A percentile compares a stretch with the other conserved stretches of the same genome.
Evolutionary conservation across 2,113 vertebrate species (phyloP).

Genomic region (Chitala chitala): DNA sequence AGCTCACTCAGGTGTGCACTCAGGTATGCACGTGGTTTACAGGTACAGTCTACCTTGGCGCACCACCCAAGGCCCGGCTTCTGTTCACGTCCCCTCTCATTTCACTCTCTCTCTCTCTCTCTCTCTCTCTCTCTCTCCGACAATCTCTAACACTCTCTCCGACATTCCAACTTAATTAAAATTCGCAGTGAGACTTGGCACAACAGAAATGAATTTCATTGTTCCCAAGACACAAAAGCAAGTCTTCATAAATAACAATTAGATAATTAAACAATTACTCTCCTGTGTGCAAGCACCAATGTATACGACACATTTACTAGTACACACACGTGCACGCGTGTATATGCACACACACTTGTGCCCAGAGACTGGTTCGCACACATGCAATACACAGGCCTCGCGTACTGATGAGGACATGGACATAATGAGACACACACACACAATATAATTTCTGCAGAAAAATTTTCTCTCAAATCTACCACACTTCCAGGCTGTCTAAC

Average conservation of each 20-base stretch:
- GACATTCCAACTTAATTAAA: background rate
- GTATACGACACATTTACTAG: background rate
- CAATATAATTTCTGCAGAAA: no score
- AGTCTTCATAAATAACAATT: background rate
- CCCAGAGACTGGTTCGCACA: no score
- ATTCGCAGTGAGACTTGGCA: background rate
- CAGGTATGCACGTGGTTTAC: conserved; percentile 8
- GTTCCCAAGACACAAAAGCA: background rate
- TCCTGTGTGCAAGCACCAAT: background rate
- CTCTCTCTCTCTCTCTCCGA: background rate
- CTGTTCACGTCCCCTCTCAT: background rate
- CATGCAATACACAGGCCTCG: no score
- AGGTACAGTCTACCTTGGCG: background rate
- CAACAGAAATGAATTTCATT: background rate
- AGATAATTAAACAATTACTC: background rate
- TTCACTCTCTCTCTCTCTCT: background rate
- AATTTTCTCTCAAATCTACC: no score
- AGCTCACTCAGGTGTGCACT: conserved; percentile 4
- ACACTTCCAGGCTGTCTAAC: background rate
- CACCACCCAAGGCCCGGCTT: background rate
- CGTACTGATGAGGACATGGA: no score
- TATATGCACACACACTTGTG: no score
- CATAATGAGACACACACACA: background rate
- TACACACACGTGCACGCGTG: background rate
- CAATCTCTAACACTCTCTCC: background rate